Percentiles rank a stretch among this genome's conserved stretches.
These are phyloP conservation scores for Holotrichia oblita DNA, from an alignment of 1,140 invertebrate genomes.

Conservation along the genomic window DNA sequence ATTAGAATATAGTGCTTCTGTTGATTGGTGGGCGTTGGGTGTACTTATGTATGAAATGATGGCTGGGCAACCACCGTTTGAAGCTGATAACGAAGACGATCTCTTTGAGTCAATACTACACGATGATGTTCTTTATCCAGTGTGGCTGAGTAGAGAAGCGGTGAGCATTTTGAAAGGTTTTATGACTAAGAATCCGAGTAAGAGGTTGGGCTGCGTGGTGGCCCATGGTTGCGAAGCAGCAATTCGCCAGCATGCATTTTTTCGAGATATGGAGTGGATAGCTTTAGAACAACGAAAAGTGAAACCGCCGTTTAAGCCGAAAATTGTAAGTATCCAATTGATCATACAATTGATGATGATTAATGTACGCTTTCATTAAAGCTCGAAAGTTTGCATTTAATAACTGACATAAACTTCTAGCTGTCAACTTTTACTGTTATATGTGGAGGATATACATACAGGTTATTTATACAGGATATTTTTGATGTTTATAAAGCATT, in stretches of 20 bases:
- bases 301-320: constrained; percentile 97
- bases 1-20: constrained; percentile 95
- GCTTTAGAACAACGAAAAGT: constrained; percentile 89
- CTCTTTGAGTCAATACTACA: constrained; percentile 98
- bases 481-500: too few relatives aligned
- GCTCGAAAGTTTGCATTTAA: too few relatives aligned
- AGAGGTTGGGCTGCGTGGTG: constrained; percentile 91
- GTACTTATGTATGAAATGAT: constrained; percentile 99
- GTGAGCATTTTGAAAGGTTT: constrained; percentile 98
- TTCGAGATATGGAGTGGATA: constrained; percentile 96
- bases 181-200: constrained; percentile 97
- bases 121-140: constrained; percentile 98
- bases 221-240: constrained; percentile 79
- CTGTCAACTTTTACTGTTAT: too few relatives aligned
- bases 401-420: too few relatives aligned
- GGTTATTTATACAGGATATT: too few relatives aligned
- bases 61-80: constrained; percentile 98
- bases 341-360: too few relatives aligned
- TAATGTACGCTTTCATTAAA: too few relatives aligned
- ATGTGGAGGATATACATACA: too few relatives aligned
- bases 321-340: constrained; percentile 84
- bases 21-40: constrained; percentile 99
- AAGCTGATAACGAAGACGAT: constrained; percentile 99
- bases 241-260: constrained; percentile 94
- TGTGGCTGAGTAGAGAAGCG: constrained; percentile 96